Percentiles rank a stretch among this genome's conserved stretches.
Conservation (phyloP, 2,888 invertebrate species). For the Philhelius pedissequus region DNA sequence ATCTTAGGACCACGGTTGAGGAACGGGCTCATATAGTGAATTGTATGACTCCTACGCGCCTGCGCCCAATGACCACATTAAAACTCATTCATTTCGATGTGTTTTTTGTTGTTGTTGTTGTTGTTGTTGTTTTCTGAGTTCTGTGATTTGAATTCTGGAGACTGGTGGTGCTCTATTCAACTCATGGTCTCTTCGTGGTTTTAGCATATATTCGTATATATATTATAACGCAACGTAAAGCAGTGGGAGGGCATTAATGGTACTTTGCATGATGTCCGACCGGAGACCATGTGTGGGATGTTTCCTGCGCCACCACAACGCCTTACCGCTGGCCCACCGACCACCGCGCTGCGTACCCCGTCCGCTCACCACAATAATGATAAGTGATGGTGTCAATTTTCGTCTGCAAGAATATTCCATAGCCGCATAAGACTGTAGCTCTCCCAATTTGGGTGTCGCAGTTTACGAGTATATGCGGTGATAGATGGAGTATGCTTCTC, state of each 20-base stretch:
- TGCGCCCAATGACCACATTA: constrained; percentile 60
- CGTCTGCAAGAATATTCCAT: constrained; percentile 29
- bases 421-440: background rate
- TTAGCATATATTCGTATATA: too few relatives aligned
- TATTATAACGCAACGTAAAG: constrained; percentile 52
- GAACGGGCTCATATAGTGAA: background rate
- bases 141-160: constrained; percentile 58
- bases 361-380: constrained; percentile 1
- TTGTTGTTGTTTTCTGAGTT: background rate
- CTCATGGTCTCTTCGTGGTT: constrained; percentile 7
- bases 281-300: constrained; percentile 49
- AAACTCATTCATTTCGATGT: constrained; percentile 60
- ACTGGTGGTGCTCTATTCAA: constrained; percentile 43
- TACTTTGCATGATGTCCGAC: constrained; percentile 53
- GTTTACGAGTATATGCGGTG: constrained; percentile 47
- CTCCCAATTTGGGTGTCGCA: constrained; percentile 62
- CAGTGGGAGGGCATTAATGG: constrained; percentile 68
- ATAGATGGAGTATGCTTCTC: constrained; percentile 60
- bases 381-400: constrained; percentile 68
- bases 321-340: too few relatives aligned
- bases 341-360: too few relatives aligned
- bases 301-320: constrained; percentile 3
- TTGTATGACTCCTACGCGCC: constrained; percentile 55
- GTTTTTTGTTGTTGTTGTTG: background rate
- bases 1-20: constrained; percentile 16